Conservation (phyloP, 1,140 invertebrate genomes). For the Pseudobourletiella spinata region DNA sequence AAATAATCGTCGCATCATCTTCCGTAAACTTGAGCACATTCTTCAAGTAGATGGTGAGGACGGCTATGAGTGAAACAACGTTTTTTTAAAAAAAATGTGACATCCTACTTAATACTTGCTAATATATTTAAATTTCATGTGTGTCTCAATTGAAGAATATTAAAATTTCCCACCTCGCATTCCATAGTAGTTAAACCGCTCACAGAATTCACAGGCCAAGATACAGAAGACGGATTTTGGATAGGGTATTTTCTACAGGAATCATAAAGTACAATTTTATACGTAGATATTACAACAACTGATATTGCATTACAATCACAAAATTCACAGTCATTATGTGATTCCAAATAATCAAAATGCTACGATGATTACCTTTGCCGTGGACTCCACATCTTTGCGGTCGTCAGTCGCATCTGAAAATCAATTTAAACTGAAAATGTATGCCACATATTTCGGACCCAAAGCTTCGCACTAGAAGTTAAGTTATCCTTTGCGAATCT, state of each 20-base stretch:
- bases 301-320: too few relatives aligned
- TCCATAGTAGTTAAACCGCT: slow-evolving; percentile 47
- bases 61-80: slow-evolving; percentile 67
- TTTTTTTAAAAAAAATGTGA: neutral
- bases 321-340: too few relatives aligned
- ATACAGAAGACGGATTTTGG: slow-evolving; percentile 87
- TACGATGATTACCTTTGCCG: too few relatives aligned
- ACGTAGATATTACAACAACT: too few relatives aligned
- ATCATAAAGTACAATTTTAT: too few relatives aligned
- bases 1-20: slow-evolving; percentile 64
- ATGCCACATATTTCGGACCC: too few relatives aligned
- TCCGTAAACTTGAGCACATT: slow-evolving; percentile 56
- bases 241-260: slow-evolving; percentile 68
- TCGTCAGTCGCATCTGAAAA: too few relatives aligned
- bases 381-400: too few relatives aligned
- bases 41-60: slow-evolving; percentile 68
- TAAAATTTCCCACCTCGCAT: slow-evolving; percentile 4
- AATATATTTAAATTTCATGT: neutral
- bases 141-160: neutral
- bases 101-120: slow-evolving; percentile 5
- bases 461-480: too few relatives aligned
- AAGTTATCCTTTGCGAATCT: too few relatives aligned
- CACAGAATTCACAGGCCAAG: slow-evolving; percentile 90
- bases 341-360: too few relatives aligned
- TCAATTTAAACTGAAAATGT: too few relatives aligned